Evolutionary conservation across 2,797 vertebrate genomes (phyloP).

Genomic region (Zenarchopterus dispar): DNA sequence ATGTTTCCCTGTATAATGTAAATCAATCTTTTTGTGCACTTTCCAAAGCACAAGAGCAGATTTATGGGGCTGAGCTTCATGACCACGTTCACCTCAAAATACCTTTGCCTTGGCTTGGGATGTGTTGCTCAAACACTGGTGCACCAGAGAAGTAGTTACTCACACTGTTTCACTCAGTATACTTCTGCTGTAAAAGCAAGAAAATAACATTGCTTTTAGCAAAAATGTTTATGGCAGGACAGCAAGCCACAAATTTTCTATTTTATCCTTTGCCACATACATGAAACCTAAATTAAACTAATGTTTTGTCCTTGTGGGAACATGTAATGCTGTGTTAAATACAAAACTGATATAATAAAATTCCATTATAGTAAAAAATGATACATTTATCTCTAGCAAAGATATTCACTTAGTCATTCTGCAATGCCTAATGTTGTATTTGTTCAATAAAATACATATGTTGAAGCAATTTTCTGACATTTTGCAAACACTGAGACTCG

Average conservation of each 20-base stretch:
- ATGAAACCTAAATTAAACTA: not conserved
- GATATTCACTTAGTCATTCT: too few relatives aligned
- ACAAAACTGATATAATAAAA: too few relatives aligned
- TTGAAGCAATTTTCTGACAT: too few relatives aligned
- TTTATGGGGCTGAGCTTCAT: constrained; percentile 63
- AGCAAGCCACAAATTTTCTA: not conserved
- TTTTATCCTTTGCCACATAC: not conserved
- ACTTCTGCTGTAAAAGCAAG: constrained; percentile 1
- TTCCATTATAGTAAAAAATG: too few relatives aligned
- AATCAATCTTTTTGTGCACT: constrained; percentile 60
- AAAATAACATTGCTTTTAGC: not conserved
- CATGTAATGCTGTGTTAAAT: too few relatives aligned
- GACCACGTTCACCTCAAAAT: constrained; percentile 64
- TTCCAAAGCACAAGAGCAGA: constrained; percentile 62
- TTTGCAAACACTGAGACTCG: too few relatives aligned
- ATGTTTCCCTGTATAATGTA: constrained; percentile 69
- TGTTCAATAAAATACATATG: too few relatives aligned
- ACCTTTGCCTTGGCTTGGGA: constrained; percentile 45
- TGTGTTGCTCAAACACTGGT: constrained; percentile 36
- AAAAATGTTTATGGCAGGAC: not conserved
- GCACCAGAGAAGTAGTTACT: not conserved
- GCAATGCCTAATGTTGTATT: too few relatives aligned
- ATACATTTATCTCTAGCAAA: too few relatives aligned
- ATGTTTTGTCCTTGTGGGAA: too few relatives aligned
- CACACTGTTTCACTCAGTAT: not conserved